These are phyloP conservation scores for Mycalesis mineus DNA, from an alignment of 2,888 invertebrate genomes.

Conservation along the genomic window DNA sequence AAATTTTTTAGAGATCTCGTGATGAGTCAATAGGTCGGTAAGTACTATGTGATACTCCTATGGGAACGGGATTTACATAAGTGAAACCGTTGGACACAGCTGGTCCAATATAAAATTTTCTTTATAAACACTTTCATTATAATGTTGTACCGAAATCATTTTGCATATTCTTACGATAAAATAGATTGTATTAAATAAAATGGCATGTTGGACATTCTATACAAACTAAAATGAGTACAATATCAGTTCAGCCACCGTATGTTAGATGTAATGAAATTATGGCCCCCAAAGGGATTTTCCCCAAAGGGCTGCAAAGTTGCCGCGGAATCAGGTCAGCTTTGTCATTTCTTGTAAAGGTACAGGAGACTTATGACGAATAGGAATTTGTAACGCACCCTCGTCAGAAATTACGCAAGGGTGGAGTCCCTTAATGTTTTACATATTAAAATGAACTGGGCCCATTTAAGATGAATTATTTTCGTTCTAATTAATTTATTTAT, in stretches of 20 bases:
- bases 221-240: conserved; percentile 37
- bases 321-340: conserved; percentile 37
- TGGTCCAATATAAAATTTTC: too few species aligned
- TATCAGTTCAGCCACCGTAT: conserved; percentile 28
- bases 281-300: conserved; percentile 29
- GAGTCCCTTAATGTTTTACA: conserved; percentile 18
- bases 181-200: not conserved
- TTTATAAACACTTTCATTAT: too few species aligned
- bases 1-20: too few species aligned
- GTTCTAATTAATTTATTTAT: conserved; percentile 2
- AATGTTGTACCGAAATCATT: too few species aligned
- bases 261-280: conserved; percentile 35
- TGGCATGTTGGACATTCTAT: not conserved
- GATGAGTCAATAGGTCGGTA: too few species aligned
- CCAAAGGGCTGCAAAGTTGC: conserved; percentile 33
- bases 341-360: conserved; percentile 36
- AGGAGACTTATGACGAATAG: conserved; percentile 34
- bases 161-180: too few species aligned
- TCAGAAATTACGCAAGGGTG: conserved; percentile 24
- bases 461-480: conserved; percentile 7
- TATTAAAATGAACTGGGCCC: conserved; percentile 22
- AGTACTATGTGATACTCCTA: too few species aligned
- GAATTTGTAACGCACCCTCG: conserved; percentile 30
- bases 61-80: too few species aligned
- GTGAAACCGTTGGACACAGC: too few species aligned